Base-by-base conservation (phyloP, 2,797 vertebrate species). In the Bovichtus variegatus region DNA sequence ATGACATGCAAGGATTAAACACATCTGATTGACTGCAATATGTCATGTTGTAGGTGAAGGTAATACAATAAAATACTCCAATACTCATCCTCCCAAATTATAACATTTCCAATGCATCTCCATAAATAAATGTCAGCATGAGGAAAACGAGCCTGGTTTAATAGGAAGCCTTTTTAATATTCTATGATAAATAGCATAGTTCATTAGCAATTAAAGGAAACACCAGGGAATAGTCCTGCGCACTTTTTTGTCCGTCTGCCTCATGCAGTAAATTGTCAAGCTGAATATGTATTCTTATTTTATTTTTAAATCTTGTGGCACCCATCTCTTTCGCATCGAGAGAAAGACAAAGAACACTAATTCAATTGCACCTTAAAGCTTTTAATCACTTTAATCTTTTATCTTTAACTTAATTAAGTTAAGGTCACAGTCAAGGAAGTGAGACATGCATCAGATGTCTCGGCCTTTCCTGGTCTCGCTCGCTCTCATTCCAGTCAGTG, bases 331-430 rank as follows among this genome's bases (percentile, higher is more conserved):
- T 64, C 76, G 55, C 82, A 58, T 61, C 6, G 43, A 46, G 61
- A 65, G 29, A 38, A 69, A 78, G 59, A 80, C 46, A 81, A 31
- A 82, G 65, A 71, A 69, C 49, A 36, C 83, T 88, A 86, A 90
- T 88, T 86, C 87, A 71, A 79, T 61, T 76, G 51, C 59, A 80
- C 77, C 78, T 90, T 85, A 76, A 89, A 88, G 74, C 78, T 86
- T 85, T 83, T 90, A 92, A 91, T 91, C 85, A 88, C 80, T 80
- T 87, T 82, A 81, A 85, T 85, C 65, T 85, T 78, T 73, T 76
- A 58, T 77, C 65, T 91, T 91, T 83, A 83, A 85, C 89, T 89
- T 88, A 71, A 93, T 89, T 87, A 78, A 80, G 53, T 72, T 71
- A 72, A 88, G 79, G 83, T 87, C 81, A 78, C 57, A 67, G 66